A percentile compares a stretch with the other conserved stretches of the same genome.
Evolutionary conservation across 2,113 vertebrate genomes (phyloP).

Genomic region (Ifrita kowaldi): DNA sequence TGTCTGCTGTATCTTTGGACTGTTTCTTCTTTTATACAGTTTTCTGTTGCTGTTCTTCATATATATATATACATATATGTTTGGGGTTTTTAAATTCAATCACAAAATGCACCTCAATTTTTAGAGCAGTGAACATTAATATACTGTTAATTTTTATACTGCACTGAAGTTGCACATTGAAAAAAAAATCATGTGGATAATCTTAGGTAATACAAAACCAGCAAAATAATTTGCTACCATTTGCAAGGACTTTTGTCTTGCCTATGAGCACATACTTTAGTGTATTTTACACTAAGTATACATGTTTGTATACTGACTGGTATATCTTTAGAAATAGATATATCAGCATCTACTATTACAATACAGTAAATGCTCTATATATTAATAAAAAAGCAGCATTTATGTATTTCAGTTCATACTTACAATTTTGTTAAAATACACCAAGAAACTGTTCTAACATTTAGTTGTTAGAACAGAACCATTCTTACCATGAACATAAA

Average conservation of each 20-base stretch:
- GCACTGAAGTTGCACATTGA: not conserved
- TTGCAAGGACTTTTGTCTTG: not conserved
- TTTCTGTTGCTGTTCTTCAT: not conserved
- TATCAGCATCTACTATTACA: not conserved
- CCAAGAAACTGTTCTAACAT: not conserved
- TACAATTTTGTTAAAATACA: not conserved
- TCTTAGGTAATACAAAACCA: not conserved
- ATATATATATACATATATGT: not conserved
- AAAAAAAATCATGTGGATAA: not conserved
- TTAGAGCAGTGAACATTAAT: not conserved
- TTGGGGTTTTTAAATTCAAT: not conserved
- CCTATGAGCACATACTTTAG: not conserved
- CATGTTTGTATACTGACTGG: not conserved
- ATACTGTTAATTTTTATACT: not conserved
- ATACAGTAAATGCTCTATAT: not conserved
- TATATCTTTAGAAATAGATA: not conserved
- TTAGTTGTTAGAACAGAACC: not conserved
- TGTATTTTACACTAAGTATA: not conserved
- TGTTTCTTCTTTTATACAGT: not conserved
- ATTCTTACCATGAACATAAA: not conserved
- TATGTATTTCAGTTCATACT: not conserved
- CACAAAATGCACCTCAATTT: not conserved
- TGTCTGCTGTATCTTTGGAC: not conserved
- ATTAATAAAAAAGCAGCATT: not conserved
- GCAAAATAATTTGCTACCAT: not conserved